These are phyloP conservation scores for Cyprinella venusta DNA, from an alignment of 2,797 vertebrate species.

Conservation along the genomic window DNA sequence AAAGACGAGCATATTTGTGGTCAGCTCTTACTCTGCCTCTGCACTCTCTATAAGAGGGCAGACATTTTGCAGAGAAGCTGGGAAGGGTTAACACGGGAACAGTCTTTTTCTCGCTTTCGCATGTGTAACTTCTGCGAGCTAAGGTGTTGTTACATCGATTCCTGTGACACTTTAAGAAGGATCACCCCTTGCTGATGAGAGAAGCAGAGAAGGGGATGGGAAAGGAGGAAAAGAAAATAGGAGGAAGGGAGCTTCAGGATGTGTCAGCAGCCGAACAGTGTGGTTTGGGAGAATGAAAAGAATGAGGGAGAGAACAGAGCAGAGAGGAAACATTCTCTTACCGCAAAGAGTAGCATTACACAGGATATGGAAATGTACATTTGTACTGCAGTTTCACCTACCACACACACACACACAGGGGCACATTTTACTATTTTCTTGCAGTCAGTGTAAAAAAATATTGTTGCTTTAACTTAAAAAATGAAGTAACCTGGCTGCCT, in stretches of 20 bases:
- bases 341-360: constrained; percentile 59
- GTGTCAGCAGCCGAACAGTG: constrained; percentile 49
- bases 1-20: constrained; percentile 82
- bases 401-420: constrained; percentile 53
- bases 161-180: constrained; percentile 46
- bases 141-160: constrained; percentile 50
- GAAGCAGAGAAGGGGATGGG: constrained; percentile 33
- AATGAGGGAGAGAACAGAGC: constrained; percentile 52
- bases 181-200: constrained; percentile 32
- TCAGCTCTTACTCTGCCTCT: constrained; percentile 58
- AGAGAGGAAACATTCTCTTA: constrained; percentile 60
- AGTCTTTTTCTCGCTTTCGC: constrained; percentile 29
- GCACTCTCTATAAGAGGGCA: constrained; percentile 36
- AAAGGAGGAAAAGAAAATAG: constrained; percentile 36
- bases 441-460: too few relatives aligned
- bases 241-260: constrained; percentile 48
- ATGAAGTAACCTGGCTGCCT: too few relatives aligned
- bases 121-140: constrained; percentile 37
- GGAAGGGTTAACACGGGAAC: constrained; percentile 33
- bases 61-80: constrained; percentile 35
- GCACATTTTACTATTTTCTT: background rate
- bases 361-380: constrained; percentile 57
- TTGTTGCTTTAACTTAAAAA: too few relatives aligned
- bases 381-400: constrained; percentile 60
- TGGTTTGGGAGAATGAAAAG: constrained; percentile 47